phyloP scores from a whole-genome alignment of 2,888 invertebrate genomes.

The Agrochola circellaris region DNA sequence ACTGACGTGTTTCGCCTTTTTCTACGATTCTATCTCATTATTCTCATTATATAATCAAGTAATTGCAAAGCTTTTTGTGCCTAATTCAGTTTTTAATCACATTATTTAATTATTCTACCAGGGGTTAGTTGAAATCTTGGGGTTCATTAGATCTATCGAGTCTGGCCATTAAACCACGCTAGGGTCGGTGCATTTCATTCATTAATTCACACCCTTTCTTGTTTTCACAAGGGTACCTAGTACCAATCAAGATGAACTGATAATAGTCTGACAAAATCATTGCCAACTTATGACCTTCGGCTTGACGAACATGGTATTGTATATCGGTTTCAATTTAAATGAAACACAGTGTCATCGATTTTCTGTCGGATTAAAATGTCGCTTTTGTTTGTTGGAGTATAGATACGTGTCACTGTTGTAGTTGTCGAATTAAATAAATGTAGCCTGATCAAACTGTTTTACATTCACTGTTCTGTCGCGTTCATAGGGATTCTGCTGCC shows the following conservation, averaged over 20 bases:
- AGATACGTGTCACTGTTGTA: background rate
- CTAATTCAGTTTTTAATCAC: conserved; percentile 62
- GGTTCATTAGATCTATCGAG: too few species aligned
- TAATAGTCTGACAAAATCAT: background rate
- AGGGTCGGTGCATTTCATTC: too few species aligned
- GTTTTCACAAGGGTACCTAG: background rate
- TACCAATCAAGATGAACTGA: background rate
- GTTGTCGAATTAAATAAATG: conserved; percentile 13
- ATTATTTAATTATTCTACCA: background rate
- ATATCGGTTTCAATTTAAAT: conserved; percentile 40
- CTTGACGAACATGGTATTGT: background rate
- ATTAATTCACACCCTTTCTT: background rate
- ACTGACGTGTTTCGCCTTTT: too few species aligned
- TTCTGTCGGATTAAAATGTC: conserved; percentile 13
- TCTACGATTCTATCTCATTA: conserved; percentile 53
- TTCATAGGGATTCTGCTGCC: conserved; percentile 18
- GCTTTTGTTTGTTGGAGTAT: background rate
- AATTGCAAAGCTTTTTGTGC: conserved; percentile 68
- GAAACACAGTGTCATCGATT: conserved; percentile 6
- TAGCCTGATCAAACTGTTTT: conserved; percentile 12
- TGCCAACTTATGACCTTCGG: background rate
- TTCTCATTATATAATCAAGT: too few species aligned
- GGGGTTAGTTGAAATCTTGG: too few species aligned
- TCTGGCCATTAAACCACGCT: too few species aligned
- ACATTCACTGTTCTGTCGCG: conserved; percentile 17